Conservation (phyloP, 2,113 vertebrate genomes). For the Ammodytes marinus region DNA sequence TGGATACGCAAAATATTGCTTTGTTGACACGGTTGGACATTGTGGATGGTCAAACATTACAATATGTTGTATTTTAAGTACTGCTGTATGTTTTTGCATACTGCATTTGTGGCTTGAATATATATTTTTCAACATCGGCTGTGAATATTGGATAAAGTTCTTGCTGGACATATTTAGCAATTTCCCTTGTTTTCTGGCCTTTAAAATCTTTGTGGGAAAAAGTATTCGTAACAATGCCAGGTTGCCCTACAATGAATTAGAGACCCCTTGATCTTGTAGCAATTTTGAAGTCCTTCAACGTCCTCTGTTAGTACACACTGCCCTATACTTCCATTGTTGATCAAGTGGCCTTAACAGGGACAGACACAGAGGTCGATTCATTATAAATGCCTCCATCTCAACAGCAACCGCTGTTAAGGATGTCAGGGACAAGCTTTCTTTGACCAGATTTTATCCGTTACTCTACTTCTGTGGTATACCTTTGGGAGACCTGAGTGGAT, state of each 20-base stretch:
- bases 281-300: slow-evolving; percentile 11
- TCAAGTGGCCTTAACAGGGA: background rate
- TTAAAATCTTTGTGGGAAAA: background rate
- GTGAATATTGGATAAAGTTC: background rate
- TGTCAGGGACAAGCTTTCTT: slow-evolving; percentile 10
- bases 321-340: slow-evolving; percentile 10
- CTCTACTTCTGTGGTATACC: slow-evolving; percentile 55
- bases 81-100: background rate
- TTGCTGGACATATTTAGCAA: background rate
- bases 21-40: slow-evolving; percentile 24
- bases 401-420: background rate
- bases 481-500: slow-evolving; percentile 64
- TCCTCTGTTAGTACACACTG: background rate
- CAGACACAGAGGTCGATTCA: background rate
- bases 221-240: background rate
- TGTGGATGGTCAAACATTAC: slow-evolving; percentile 16
- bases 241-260: background rate
- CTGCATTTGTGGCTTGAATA: background rate
- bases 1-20: slow-evolving; percentile 8
- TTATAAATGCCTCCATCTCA: background rate
- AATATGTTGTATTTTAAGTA: background rate
- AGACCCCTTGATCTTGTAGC: background rate
- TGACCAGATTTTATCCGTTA: slow-evolving; percentile 28
- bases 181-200: background rate
- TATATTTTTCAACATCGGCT: background rate